Evolutionary conservation across 2,797 vertebrate genomes (phyloP).

Genomic region (Xerus rutilus): DNA sequence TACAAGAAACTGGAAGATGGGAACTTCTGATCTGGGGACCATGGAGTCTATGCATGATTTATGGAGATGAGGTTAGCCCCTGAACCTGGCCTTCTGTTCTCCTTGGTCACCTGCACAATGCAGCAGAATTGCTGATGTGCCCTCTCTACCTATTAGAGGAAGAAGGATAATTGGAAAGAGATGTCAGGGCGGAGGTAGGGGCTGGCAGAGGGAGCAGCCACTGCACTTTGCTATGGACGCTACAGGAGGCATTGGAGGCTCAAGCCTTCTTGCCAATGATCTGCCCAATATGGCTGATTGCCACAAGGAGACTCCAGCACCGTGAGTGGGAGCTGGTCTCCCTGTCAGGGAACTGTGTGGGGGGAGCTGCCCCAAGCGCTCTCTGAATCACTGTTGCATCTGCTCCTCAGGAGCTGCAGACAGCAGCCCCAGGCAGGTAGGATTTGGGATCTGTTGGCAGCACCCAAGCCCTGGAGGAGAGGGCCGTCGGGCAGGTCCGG

Average conservation of each 20-base stretch:
- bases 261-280: not conserved
- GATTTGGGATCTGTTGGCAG: not conserved
- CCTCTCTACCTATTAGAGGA: not conserved
- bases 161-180: not conserved
- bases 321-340: not conserved
- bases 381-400: too few species aligned
- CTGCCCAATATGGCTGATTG: not conserved
- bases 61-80: not conserved
- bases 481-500: not conserved
- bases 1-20: not conserved
- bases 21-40: not conserved
- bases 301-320: not conserved
- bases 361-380: not conserved
- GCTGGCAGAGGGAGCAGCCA: not conserved
- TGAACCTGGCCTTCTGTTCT: not conserved
- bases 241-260: not conserved
- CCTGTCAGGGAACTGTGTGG: not conserved
- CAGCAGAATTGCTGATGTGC: not conserved
- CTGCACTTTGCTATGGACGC: not conserved
- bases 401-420: not conserved
- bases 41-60: not conserved
- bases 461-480: not conserved
- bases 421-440: not conserved
- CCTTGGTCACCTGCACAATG: fast-evolving
- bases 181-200: not conserved